phyloP scores from a whole-genome alignment of 2,797 vertebrate species.

The Balearica regulorum region DNA sequence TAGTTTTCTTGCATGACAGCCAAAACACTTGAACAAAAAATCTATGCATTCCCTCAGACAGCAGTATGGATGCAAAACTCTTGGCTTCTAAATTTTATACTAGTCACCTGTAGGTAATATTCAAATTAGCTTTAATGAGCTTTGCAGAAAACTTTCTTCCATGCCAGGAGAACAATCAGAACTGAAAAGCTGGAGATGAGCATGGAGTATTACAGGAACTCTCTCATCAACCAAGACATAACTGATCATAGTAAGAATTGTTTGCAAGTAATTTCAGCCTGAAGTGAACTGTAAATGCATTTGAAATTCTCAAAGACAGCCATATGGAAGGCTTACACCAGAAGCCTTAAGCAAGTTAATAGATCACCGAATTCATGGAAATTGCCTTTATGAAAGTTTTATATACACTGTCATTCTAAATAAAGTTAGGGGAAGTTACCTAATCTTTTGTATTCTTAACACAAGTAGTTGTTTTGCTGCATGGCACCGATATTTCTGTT shows the following conservation, averaged over 20 bases:
- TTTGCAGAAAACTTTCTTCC: background rate
- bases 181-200: background rate
- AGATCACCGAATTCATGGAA: background rate
- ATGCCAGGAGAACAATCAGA: background rate
- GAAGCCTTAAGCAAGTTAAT: slow-evolving; percentile 11
- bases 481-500: background rate
- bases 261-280: background rate
- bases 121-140: background rate
- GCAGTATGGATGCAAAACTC: background rate
- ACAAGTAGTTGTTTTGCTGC: background rate
- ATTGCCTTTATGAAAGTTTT: slow-evolving; percentile 10
- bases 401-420: background rate
- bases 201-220: background rate
- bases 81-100: background rate
- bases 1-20: background rate
- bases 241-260: background rate
- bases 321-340: background rate
- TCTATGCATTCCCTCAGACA: background rate
- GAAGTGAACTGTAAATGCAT: background rate
- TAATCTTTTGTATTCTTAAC: background rate
- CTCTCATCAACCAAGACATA: background rate
- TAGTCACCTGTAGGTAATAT: background rate
- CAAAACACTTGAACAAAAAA: slow-evolving; percentile 18
- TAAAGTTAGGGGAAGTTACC: background rate
- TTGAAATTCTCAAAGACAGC: slow-evolving; percentile 3